These are phyloP conservation scores for Drosophila tanythrix DNA, from an alignment of 2,888 invertebrate genomes.

Conservation along the genomic window DNA sequence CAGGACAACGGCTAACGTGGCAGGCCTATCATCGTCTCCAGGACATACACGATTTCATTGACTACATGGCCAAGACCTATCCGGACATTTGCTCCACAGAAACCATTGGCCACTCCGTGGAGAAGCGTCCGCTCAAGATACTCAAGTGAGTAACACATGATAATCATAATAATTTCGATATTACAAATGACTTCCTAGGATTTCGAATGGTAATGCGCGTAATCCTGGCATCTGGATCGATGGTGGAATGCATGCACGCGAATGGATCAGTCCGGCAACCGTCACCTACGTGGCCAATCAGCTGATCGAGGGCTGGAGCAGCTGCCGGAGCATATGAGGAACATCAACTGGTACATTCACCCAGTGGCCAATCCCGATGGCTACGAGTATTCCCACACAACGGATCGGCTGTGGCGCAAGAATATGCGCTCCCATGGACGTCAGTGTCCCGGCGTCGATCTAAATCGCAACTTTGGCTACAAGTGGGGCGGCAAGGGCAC, in stretches of 20 bases:
- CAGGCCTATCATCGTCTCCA: slow-evolving; percentile 90
- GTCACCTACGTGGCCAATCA: slow-evolving; percentile 91
- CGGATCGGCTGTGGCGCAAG: slow-evolving; percentile 93
- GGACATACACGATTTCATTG: slow-evolving; percentile 90
- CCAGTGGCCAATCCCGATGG: slow-evolving; percentile 94
- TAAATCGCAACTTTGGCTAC: slow-evolving; percentile 95
- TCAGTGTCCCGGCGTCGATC: slow-evolving; percentile 90
- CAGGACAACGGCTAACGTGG: slow-evolving; percentile 89
- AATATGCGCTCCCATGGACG: slow-evolving; percentile 87
- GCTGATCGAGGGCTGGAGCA: slow-evolving; percentile 89
- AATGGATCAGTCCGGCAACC: slow-evolving; percentile 94
- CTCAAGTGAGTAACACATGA: slow-evolving; percentile 78
- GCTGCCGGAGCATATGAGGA: slow-evolving; percentile 89
- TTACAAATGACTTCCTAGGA: slow-evolving; percentile 83
- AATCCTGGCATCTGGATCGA: slow-evolving; percentile 90
- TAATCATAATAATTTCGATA: background rate
- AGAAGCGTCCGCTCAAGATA: slow-evolving; percentile 91
- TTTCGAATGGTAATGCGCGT: slow-evolving; percentile 88
- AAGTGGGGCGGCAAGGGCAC: slow-evolving; percentile 95
- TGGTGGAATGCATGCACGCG: slow-evolving; percentile 94
- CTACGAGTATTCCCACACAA: slow-evolving; percentile 93
- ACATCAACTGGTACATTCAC: slow-evolving; percentile 92
- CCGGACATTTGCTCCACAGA: slow-evolving; percentile 90
- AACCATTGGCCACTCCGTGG: slow-evolving; percentile 90
- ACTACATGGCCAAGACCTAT: slow-evolving; percentile 89